Percentiles rank a stretch among this genome's conserved stretches.
Conservation (phyloP, 2,797 vertebrate genomes). For the Microctenopoma stevenorrisi region DNA sequence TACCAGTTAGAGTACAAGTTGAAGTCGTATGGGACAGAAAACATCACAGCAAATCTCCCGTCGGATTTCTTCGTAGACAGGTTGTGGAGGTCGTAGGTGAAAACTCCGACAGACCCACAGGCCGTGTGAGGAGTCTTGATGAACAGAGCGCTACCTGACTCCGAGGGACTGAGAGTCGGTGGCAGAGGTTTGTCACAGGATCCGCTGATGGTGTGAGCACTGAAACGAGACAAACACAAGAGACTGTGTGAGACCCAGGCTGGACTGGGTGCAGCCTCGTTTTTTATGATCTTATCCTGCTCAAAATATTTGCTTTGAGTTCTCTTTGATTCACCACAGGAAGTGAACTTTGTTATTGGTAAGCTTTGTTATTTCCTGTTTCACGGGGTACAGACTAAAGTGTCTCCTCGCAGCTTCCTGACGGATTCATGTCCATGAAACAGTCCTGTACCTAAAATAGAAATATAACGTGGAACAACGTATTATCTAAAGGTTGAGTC, state of each 20-base stretch:
- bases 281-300: no score
- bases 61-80: background rate
- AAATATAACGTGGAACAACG: no score
- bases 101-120: background rate
- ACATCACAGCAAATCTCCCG: conserved; percentile 12
- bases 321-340: background rate
- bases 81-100: conserved; percentile 20
- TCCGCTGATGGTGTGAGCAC: conserved; percentile 4
- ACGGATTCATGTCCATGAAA: no score
- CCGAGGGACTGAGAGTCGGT: background rate
- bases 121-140: background rate
- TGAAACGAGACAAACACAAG: background rate
- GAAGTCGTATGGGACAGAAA: conserved; percentile 15
- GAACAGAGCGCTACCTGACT: conserved; percentile 7
- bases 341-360: no score
- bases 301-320: no score
- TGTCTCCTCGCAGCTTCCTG: no score
- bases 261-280: no score
- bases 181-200: background rate
- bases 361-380: background rate
- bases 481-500: no score
- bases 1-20: conserved; percentile 20
- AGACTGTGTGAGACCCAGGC: no score
- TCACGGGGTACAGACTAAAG: no score
- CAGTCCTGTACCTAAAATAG: no score